A percentile compares a stretch with the other conserved stretches of the same genome.
Conservation (phyloP, 2,113 vertebrate species). For the Beaufortia kweichowensis region DNA sequence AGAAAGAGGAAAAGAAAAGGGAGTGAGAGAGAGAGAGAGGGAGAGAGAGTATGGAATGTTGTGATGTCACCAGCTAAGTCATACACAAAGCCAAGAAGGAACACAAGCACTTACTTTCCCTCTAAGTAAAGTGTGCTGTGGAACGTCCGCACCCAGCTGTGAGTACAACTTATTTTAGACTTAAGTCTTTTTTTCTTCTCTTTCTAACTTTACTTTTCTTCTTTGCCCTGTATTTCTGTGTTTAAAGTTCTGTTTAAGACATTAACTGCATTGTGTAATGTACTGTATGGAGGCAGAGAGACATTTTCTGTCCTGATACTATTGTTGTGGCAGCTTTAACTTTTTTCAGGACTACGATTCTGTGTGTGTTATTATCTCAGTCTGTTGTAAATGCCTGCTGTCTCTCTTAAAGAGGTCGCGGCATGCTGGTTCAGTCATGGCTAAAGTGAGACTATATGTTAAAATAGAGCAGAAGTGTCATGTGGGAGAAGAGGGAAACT, state of each 20-base stretch:
- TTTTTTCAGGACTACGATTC: slow-evolving; percentile 41
- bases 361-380: slow-evolving; percentile 52
- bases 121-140: slow-evolving; percentile 69
- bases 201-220: slow-evolving; percentile 35
- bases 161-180: slow-evolving; percentile 67
- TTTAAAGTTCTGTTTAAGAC: background rate
- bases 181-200: slow-evolving; percentile 33
- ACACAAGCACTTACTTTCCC: slow-evolving; percentile 64
- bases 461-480: slow-evolving; percentile 57
- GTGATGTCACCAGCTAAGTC: slow-evolving; percentile 79
- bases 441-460: slow-evolving; percentile 46
- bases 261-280: slow-evolving; percentile 21
- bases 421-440: slow-evolving; percentile 44
- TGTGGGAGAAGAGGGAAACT: slow-evolving; percentile 41
- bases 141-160: slow-evolving; percentile 73
- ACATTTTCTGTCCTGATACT: slow-evolving; percentile 42
- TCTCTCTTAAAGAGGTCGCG: slow-evolving; percentile 41
- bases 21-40: slow-evolving; percentile 49
- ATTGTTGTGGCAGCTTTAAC: slow-evolving; percentile 58
- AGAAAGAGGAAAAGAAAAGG: slow-evolving; percentile 37
- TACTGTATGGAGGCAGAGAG: slow-evolving; percentile 50
- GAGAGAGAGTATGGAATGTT: slow-evolving; percentile 73
- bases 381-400: slow-evolving; percentile 46
- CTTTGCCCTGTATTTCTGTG: slow-evolving; percentile 3
- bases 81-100: slow-evolving; percentile 74